These are phyloP conservation scores for Gymnocephalus cernua DNA, from an alignment of 2,113 vertebrate genomes.

Conservation along the genomic window DNA sequence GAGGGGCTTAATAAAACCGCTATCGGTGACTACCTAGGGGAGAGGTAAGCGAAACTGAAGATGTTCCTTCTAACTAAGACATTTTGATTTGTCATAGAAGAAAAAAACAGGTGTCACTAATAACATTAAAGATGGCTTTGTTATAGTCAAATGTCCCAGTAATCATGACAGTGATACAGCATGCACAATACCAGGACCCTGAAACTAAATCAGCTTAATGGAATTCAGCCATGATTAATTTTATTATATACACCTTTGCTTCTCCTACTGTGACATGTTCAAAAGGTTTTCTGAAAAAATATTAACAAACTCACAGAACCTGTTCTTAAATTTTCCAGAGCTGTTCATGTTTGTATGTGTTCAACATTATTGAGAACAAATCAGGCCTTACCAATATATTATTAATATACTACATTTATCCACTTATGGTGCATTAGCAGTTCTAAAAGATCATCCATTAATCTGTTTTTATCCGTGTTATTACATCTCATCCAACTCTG, in stretches of 20 bases:
- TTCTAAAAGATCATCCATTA: slow-evolving; percentile 6
- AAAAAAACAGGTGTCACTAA: not conserved
- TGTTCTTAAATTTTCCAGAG: not conserved
- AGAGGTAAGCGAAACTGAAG: slow-evolving; percentile 83
- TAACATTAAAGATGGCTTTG: no score
- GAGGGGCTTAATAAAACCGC: slow-evolving; percentile 98
- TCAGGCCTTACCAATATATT: not conserved
- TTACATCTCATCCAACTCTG: not conserved
- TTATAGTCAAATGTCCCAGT: not conserved
- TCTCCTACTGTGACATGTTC: not conserved
- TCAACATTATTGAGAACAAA: not conserved
- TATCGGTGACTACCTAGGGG: slow-evolving; percentile 97
- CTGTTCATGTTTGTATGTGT: not conserved
- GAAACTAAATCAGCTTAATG: not conserved
- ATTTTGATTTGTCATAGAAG: not conserved
- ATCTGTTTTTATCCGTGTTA: slow-evolving; percentile 17
- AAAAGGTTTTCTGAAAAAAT: not conserved
- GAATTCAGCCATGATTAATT: not conserved
- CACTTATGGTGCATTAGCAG: slow-evolving; percentile 10
- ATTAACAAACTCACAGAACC: not conserved
- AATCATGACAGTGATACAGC: no score
- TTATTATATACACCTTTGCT: not conserved
- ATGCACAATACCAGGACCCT: not conserved
- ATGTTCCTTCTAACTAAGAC: not conserved
- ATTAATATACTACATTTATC: not conserved